phyloP scores from a whole-genome alignment of 2,888 invertebrate genomes.

The Zootermopsis nevadensis region DNA sequence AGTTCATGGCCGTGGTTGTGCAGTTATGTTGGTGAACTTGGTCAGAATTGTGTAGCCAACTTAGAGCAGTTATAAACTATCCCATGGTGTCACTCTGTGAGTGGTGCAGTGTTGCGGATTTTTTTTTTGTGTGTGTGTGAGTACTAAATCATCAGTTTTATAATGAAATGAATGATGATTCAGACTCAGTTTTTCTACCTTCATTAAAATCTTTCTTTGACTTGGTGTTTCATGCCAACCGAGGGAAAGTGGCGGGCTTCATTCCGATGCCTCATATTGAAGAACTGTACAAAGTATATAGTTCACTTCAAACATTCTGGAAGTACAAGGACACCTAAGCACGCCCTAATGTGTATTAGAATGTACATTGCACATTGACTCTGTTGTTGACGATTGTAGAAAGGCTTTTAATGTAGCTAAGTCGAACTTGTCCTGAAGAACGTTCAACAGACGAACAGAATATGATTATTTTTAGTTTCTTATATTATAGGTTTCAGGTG shows the following conservation, averaged over 20 bases:
- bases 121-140: not conserved
- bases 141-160: conserved; percentile 20
- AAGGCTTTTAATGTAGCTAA: not conserved
- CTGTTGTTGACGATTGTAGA: not conserved
- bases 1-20: not conserved
- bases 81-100: conserved; percentile 30
- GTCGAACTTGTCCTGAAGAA: not conserved
- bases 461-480: not conserved
- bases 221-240: not conserved
- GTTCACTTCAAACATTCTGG: not conserved
- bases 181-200: conserved; percentile 25
- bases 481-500: not conserved
- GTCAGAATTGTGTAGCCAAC: not conserved
- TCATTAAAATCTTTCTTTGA: conserved; percentile 18
- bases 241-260: not conserved
- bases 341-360: not conserved
- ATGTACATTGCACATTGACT: conserved; percentile 22
- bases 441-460: not conserved
- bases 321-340: not conserved
- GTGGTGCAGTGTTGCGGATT: conserved; percentile 15
- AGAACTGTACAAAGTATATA: conserved; percentile 3
- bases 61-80: not conserved
- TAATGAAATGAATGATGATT: not conserved
- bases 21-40: not conserved
- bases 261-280: not conserved